phyloP scores from a whole-genome alignment of 2,888 invertebrate genomes.

The Acanthopleura granulata region DNA sequence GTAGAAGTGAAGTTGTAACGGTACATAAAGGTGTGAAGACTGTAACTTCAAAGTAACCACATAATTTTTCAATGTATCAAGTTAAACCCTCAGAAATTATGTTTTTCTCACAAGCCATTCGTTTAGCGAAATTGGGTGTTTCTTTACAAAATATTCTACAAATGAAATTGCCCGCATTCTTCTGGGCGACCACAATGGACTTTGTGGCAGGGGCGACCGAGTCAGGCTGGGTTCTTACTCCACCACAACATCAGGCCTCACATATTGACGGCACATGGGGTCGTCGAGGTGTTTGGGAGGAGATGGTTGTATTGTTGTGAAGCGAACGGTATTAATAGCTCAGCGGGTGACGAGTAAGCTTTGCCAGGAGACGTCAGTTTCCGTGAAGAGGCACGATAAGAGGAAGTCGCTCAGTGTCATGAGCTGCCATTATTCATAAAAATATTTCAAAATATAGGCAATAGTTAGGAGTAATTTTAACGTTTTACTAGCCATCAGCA shows the following conservation, averaged over 20 bases:
- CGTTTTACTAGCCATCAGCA: too few relatives aligned
- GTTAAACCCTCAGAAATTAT: too few relatives aligned
- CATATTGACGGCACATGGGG: background rate
- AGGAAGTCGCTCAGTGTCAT: background rate
- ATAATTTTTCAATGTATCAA: too few relatives aligned
- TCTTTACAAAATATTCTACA: background rate
- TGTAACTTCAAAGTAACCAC: too few relatives aligned
- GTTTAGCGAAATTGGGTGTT: conserved; percentile 8
- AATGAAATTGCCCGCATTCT: background rate
- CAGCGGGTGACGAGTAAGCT: too few relatives aligned
- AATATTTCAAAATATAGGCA: background rate
- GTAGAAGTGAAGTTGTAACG: too few relatives aligned
- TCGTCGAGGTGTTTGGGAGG: too few relatives aligned
- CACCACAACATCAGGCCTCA: background rate
- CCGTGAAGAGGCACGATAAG: background rate
- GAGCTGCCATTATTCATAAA: background rate
- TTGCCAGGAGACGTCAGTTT: background rate
- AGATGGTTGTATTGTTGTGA: too few relatives aligned
- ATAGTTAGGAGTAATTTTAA: too few relatives aligned
- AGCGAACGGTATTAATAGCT: too few relatives aligned
- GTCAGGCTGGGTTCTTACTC: background rate
- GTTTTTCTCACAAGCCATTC: background rate
- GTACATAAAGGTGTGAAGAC: too few relatives aligned
- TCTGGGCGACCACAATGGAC: background rate
- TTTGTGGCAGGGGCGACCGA: background rate